These are phyloP conservation scores for Aviceda subcristata DNA, from an alignment of 2,113 vertebrate genomes.

Conservation along the genomic window DNA sequence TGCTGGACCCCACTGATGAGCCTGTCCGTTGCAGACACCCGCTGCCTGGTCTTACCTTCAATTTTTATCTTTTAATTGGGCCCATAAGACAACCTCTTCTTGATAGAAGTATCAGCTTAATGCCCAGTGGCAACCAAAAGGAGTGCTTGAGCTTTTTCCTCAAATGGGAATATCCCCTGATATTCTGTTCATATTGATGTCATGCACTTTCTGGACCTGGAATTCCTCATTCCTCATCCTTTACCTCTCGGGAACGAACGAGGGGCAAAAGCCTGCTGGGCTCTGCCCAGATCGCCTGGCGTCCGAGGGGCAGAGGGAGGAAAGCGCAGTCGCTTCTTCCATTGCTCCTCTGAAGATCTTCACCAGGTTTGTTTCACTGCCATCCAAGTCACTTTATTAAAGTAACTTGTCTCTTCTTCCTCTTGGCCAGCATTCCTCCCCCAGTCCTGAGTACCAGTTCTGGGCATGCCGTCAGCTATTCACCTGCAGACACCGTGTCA, in stretches of 20 bases:
- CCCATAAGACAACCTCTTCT: not conserved
- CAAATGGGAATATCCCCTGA: not conserved
- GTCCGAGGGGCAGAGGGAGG: not conserved
- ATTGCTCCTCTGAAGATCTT: not conserved
- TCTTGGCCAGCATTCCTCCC: not conserved
- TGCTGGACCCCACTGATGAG: not conserved
- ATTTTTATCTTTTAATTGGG: not conserved
- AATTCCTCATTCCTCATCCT: not conserved
- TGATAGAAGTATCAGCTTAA: not conserved
- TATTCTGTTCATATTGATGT: not conserved
- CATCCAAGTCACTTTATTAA: not conserved
- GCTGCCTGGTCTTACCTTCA: not conserved
- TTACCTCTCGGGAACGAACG: not conserved
- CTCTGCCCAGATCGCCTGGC: not conserved
- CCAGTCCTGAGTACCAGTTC: not conserved
- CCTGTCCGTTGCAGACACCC: no score
- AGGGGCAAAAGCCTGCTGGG: not conserved
- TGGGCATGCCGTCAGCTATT: not conserved
- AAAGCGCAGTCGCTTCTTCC: not conserved
- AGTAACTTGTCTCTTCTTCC: not conserved
- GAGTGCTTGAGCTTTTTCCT: not conserved
- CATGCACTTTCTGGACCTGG: not conserved
- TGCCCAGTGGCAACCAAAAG: not conserved
- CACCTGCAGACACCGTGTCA: not conserved
- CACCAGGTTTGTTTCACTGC: not conserved